Evolutionary conservation across 2,113 vertebrate species (phyloP), one percentile per base, ranked within the genome.

Genomic region (Nannobrachium achirus): DNA sequence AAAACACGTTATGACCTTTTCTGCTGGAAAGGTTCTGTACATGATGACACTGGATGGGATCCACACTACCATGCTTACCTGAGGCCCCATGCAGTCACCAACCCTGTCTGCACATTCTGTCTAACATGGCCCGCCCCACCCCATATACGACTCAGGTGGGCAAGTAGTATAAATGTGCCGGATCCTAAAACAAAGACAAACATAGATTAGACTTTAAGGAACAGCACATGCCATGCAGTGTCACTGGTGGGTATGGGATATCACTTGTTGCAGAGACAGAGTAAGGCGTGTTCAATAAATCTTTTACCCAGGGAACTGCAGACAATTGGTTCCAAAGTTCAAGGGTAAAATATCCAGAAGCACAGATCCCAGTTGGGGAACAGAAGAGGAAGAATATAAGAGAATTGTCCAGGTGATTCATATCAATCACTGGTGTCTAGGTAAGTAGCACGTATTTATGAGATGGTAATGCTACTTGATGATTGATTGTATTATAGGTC

Each of bases 41-140:
- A 8, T 49, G 18, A 5, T 49, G 8, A 51, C 11, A 50, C 15
- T 40, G 7, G 15, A 45, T 25, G 38, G 59, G 46, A 60, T 71
- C 55, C 33, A 16, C 0, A 7, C 46, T 51, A 40, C 13, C 38
- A 40, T 1, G 13, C 71, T 82, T 52, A 94, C 93, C 93, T 90
- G 45, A 94, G 75, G 51, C 87, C 93, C 93, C 93, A 95, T 8
- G 88, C 85, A 4, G 92, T 94, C 66, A 94, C 90, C 57, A 94
- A 63, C 6, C 89, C 89, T 0, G 90, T 92, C 79, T 94, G 93
- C 71, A 94, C 79, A 42, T 91, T 91, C 83, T 95, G 93, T 0
- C 93, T 88, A 56, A 82, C 45, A 39, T 89, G 84, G 6, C 13
- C 77, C 42, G 80, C 86, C 74, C 92, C 91, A 63, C 90, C 90